phyloP scores from a whole-genome alignment of 2,113 vertebrate genomes.

The Dicerorhinus sumatrensis region DNA sequence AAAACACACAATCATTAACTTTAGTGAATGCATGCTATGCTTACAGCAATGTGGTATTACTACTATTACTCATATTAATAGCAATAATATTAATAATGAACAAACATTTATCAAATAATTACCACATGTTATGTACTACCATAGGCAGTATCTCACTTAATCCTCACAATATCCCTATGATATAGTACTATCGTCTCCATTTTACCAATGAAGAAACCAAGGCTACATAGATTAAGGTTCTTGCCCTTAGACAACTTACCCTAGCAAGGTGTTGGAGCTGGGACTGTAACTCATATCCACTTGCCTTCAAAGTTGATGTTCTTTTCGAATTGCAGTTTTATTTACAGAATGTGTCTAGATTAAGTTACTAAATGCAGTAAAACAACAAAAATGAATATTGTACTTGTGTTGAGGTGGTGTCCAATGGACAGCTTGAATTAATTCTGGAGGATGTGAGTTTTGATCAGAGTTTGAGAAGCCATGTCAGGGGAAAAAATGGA shows the following conservation, averaged over 20 bases:
- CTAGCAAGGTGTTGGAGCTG: background rate
- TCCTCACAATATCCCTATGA: background rate
- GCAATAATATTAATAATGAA: background rate
- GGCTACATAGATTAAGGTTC: background rate
- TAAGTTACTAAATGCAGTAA: background rate
- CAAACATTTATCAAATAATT: background rate
- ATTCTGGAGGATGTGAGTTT: background rate
- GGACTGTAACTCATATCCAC: background rate
- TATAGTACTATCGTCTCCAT: background rate
- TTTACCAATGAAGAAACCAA: constrained; percentile 7
- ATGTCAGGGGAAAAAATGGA: background rate
- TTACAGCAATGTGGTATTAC: background rate
- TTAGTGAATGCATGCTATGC: background rate
- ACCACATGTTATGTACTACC: background rate
- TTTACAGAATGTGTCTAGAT: background rate
- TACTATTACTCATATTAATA: background rate
- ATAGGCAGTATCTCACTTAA: constrained; percentile 8
- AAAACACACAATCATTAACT: background rate
- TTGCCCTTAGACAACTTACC: background rate
- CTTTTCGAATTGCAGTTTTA: background rate
- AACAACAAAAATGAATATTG: background rate
- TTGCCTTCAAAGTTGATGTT: background rate
- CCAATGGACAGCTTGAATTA: background rate
- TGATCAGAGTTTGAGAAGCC: background rate
- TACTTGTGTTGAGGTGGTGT: background rate